Evolutionary conservation across 2,797 vertebrate genomes (phyloP).

Genomic region (Synaphobranchus kaupii): DNA sequence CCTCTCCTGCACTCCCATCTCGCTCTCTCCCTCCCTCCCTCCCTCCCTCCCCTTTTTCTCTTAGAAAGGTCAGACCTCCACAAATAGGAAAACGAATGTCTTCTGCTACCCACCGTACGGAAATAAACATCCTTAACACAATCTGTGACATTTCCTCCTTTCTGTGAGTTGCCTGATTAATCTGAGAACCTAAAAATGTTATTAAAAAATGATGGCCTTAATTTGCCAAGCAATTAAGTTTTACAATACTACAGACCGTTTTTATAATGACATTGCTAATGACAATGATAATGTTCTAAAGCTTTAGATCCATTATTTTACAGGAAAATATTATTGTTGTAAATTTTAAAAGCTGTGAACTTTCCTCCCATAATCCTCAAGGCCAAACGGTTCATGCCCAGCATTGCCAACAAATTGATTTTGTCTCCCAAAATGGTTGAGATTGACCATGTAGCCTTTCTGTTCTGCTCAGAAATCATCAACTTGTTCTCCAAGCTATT

Average conservation of each 20-base stretch:
- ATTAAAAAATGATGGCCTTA: not conserved
- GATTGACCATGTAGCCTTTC: not conserved
- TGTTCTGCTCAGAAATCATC: not conserved
- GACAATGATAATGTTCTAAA: not conserved
- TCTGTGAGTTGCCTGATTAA: not conserved
- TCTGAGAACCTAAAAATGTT: not conserved
- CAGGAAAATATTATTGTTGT: not conserved
- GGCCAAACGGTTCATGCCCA: not conserved
- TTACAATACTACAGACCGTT: not conserved
- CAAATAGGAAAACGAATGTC: not conserved
- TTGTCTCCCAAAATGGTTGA: not conserved
- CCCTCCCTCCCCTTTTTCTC: not conserved
- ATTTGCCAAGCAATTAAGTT: not conserved
- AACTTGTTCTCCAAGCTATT: not conserved
- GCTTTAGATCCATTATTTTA: not conserved
- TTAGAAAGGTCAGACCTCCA: not conserved
- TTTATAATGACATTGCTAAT: not conserved
- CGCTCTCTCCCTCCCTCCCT: not conserved
- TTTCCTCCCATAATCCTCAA: not conserved
- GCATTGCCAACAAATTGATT: not conserved
- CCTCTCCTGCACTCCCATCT: not conserved
- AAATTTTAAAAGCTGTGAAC: not conserved
- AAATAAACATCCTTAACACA: not conserved
- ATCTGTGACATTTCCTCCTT: not conserved
- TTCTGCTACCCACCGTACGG: not conserved